Evolutionary conservation across 2,797 vertebrate genomes (phyloP).

Genomic region (Falco berigora): DNA sequence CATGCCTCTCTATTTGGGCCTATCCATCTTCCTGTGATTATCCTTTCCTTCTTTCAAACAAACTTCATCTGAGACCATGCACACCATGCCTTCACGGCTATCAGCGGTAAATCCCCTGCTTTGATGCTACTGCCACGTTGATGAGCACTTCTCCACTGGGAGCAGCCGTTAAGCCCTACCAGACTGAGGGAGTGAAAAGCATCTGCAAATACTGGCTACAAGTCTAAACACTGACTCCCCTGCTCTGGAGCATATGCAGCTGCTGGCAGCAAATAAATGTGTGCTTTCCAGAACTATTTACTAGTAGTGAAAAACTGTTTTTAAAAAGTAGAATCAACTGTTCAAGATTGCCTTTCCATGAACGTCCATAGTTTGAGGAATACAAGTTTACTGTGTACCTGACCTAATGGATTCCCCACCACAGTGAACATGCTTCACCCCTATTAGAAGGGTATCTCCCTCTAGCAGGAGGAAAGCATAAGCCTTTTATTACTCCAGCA

Average conservation of each 20-base stretch:
- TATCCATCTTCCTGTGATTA: background rate
- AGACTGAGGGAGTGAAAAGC: background rate
- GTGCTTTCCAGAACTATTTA: background rate
- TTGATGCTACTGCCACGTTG: background rate
- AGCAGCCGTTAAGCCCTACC: background rate
- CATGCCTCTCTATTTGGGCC: background rate
- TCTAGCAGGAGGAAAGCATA: background rate
- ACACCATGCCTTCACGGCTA: background rate
- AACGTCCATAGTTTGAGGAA: background rate
- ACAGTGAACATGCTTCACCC: background rate
- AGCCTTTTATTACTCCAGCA: background rate
- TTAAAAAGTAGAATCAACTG: background rate
- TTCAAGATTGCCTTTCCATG: background rate
- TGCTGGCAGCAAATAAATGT: background rate
- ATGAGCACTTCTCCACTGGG: background rate
- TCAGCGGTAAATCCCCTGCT: background rate
- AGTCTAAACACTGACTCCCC: background rate
- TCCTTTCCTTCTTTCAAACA: background rate
- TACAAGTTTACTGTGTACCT: background rate
- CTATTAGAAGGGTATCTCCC: background rate
- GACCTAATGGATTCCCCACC: background rate
- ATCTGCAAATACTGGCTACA: background rate
- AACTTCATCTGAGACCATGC: background rate
- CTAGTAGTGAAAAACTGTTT: background rate
- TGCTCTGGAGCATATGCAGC: background rate